Conservation (phyloP, 2,888 invertebrate genomes). For the Lucinisca nassula region DNA sequence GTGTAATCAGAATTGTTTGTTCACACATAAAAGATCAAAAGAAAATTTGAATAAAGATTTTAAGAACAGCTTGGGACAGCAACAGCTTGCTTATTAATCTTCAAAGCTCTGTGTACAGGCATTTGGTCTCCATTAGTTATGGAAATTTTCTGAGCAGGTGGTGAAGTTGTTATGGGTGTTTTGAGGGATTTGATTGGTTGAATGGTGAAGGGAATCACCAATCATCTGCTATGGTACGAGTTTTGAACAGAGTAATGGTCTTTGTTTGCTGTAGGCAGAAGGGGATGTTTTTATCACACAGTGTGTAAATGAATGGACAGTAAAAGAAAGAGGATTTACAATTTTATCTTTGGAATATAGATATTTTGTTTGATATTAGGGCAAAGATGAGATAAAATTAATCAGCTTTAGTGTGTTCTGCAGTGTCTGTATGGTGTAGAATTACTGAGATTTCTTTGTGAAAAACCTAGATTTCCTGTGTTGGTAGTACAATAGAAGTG, state of each 20-base stretch:
- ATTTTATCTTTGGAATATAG: constrained; percentile 47
- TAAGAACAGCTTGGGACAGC: constrained; percentile 61
- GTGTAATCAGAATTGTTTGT: constrained; percentile 23
- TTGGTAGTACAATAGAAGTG: constrained; percentile 17
- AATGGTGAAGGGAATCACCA: constrained; percentile 31
- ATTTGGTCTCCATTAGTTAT: constrained; percentile 37
- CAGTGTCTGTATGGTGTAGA: constrained; percentile 49
- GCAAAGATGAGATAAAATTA: constrained; percentile 44
- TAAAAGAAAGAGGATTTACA: constrained; percentile 64
- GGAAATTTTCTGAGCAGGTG: constrained; percentile 65
- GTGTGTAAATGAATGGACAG: constrained; percentile 67
- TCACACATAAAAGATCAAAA: constrained; percentile 37
- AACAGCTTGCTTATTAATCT: constrained; percentile 63
- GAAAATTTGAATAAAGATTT: constrained; percentile 43
- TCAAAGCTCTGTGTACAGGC: constrained; percentile 46
- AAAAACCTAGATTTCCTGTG: not conserved
- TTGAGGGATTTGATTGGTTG: constrained; percentile 60
- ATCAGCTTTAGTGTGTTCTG: constrained; percentile 45
- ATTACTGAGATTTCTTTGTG: not conserved
- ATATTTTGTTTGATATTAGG: constrained; percentile 46
- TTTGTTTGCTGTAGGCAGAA: constrained; percentile 54
- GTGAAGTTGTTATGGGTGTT: constrained; percentile 71
- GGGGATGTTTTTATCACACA: constrained; percentile 42
- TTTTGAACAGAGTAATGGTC: constrained; percentile 67
- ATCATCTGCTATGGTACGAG: constrained; percentile 62